Evolutionary conservation across 2,113 vertebrate genomes (phyloP), one percentile per base, ranked within the genome.

Genomic region (Vulpes lagopus): DNA sequence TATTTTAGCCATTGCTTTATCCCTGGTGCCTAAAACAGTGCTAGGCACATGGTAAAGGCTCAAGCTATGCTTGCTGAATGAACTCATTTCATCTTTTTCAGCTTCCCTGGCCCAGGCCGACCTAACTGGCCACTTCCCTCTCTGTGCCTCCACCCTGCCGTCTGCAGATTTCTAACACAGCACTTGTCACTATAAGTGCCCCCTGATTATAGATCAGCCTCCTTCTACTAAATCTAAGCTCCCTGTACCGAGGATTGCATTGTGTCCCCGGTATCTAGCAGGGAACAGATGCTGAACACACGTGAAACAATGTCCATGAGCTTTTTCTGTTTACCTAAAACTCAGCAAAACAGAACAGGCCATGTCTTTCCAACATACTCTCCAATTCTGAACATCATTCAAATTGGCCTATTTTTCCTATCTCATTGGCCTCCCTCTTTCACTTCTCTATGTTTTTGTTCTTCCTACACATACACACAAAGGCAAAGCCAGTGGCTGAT

Each of bases 301-400:
- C 38, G 89, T 57, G 25, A 86, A 96, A 88, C 32, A 80, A n/a
- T 49, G 3, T 35, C 59, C 53, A 64, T 27, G 38, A 83, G 74
- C 4, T 35, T 69, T 67, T 94, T 79, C 67, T 87, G 1, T 78
- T 67, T 67, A 49, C 38, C 79, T 94, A 43, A 15, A 97, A 92
- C 43, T 57, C 78, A 92, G 95, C 35, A 93, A 94, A 64, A 59
- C 38, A 84, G 69, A 95, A 89, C 16, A 82, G 22, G 53, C 38
- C 23, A 35, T 53, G n/a, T 76, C 59, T 92, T 65, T 86, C 35
- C 60, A 94, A 76, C 14, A 84, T 23, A 27, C 64, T 35, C 27
- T 22, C 19, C 60, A 88, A 64, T 79, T 62, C 22, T 64, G 51
- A 96, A 73, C n/a, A 89, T 92, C 27, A 14, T 67, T 53, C 17